Evolutionary conservation across 2,888 invertebrate genomes (phyloP).

Genomic region (Drosophila demipolita): DNA sequence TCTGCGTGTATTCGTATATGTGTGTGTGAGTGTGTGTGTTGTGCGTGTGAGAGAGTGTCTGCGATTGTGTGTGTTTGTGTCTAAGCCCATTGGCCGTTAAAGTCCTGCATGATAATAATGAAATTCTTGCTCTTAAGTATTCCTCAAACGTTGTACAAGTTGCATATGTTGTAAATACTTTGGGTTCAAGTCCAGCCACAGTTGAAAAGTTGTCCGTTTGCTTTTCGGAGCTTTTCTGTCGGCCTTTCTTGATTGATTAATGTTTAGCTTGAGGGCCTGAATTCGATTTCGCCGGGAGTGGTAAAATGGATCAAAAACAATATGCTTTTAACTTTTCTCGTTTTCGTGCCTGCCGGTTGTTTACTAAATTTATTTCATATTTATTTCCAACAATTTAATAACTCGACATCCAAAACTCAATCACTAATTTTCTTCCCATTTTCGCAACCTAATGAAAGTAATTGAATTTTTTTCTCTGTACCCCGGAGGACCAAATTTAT

Average conservation of each 20-base stretch:
- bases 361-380: constrained; percentile 56
- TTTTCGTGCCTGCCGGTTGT: constrained; percentile 47
- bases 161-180: constrained; percentile 78
- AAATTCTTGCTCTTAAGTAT: constrained; percentile 65
- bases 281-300: constrained; percentile 50
- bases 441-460: constrained; percentile 39
- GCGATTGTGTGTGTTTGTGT: not conserved
- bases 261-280: constrained; percentile 62
- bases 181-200: constrained; percentile 49
- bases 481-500: constrained; percentile 3
- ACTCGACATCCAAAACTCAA: constrained; percentile 11
- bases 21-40: constrained; percentile 2
- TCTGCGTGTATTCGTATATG: not conserved
- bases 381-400: constrained; percentile 64
- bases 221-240: constrained; percentile 4
- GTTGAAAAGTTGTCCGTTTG: constrained; percentile 47
- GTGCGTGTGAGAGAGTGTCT: constrained; percentile 7
- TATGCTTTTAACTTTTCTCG: constrained; percentile 67
- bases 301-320: constrained; percentile 67
- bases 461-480: constrained; percentile 35
- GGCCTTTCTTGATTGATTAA: constrained; percentile 69
- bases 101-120: constrained; percentile 66
- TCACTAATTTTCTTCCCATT: not conserved
- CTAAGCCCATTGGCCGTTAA: constrained; percentile 26
- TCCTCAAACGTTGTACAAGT: constrained; percentile 70